Evolutionary conservation across 2,113 vertebrate species (phyloP).

Genomic region (Egretta garzetta): DNA sequence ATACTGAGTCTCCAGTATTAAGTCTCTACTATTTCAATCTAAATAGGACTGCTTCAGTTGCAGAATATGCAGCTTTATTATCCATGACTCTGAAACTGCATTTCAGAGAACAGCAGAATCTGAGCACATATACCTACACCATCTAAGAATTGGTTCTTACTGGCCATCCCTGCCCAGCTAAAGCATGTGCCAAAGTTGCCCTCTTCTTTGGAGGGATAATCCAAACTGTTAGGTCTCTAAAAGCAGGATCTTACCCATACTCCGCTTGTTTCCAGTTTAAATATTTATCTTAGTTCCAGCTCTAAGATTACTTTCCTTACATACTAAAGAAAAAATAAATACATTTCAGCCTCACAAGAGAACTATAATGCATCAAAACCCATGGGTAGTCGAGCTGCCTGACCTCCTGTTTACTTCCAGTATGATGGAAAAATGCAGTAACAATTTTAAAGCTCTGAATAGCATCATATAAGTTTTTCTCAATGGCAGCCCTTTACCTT

Average conservation of each 20-base stretch:
- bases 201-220: not conserved
- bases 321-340: not conserved
- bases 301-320: not conserved
- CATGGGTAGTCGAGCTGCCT: rapidly evolving
- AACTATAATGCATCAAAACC: not conserved
- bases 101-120: not conserved
- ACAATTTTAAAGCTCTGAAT: not conserved
- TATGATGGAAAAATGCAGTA: not conserved
- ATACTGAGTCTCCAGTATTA: not conserved
- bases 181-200: not conserved
- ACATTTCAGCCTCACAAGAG: not conserved
- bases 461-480: not conserved
- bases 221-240: not conserved
- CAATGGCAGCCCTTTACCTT: not conserved
- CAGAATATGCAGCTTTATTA: constrained; percentile 22
- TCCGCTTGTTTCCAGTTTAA: not conserved
- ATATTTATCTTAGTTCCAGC: not conserved
- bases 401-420: not conserved
- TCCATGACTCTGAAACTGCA: not conserved
- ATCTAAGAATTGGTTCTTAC: not conserved
- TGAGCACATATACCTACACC: not conserved
- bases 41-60: not conserved
- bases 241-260: not conserved
- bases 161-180: not conserved
- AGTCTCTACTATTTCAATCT: not conserved